Base-by-base conservation (phyloP, 2,113 vertebrate species). In the Sceloporus undulatus region DNA sequence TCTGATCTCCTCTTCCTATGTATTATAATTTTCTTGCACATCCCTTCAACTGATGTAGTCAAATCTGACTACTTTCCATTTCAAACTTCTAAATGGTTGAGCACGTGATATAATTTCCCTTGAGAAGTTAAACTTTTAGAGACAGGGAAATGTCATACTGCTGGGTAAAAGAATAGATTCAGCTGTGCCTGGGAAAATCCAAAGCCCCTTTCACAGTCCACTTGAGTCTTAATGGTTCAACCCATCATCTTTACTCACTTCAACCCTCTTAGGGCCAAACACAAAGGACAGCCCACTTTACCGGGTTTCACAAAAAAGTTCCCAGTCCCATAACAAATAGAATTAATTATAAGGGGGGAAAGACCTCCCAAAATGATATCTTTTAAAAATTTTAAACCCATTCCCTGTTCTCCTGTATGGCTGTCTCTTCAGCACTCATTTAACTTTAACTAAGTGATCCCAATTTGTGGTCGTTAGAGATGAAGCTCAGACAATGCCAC, bases 221-320 rank as follows among this genome's bases (percentile, higher is more conserved):
- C 56, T 86, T 66, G 52, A 79, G 82, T 84, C 48, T 82, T 75
- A 92, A 85, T 79, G 11, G 4, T 76, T 79, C 70, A 70, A 66
- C 54, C n/a, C 90, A 88, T 84, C 87, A 82, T 85, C 27, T 83
- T 56, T 82, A 4, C 48, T 92, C 89, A 74, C 79, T 38, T 29
- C 90, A 79, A 5, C 81, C 87, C 87, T 84, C 87, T 88, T 84
- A 88, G 10, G 74, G 87, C 5, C 42, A 84, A 89, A 8, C n/a
- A 71, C 87, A 82, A 89, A 89, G 56, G 38, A 27, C 70, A 79
- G 18, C 5, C 19, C 38, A 89, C 89, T 91, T 75, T 19, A 40
- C 88, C 27, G 16, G 79, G 62, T 18, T 92, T 93, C 65, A 77
- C 71, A 74, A 68, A 59, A 81, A 82, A 42, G 71, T 65, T 88